Percentiles rank a stretch among this genome's conserved stretches.
These are phyloP conservation scores for Drosophila melanosoma DNA, from an alignment of 2,888 invertebrate genomes.

Conservation along the genomic window DNA sequence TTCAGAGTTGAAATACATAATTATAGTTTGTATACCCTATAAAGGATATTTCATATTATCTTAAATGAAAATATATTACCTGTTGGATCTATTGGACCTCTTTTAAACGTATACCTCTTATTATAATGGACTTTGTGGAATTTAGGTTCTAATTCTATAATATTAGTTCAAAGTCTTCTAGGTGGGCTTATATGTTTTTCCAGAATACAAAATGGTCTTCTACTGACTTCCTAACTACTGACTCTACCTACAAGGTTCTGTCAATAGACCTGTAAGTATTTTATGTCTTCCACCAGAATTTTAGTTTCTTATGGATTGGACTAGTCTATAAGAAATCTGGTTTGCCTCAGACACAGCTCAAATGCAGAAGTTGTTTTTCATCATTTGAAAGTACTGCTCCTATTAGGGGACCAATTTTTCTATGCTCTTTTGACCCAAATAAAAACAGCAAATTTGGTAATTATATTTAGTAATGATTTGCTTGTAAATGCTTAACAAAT, in stretches of 20 bases:
- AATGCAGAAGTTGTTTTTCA: neutral
- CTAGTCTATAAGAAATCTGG: neutral
- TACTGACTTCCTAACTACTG: neutral
- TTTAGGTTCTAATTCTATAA: no score
- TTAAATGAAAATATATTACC: neutral
- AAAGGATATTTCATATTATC: neutral
- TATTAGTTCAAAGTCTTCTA: no score
- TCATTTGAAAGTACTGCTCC: neutral
- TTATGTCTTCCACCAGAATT: neutral
- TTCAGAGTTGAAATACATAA: neutral
- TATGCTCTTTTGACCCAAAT: neutral
- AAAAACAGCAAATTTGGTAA: neutral
- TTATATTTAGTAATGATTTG: slow-evolving; percentile 5
- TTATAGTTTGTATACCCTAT: neutral
- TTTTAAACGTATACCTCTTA: no score
- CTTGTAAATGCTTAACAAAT: slow-evolving; percentile 10
- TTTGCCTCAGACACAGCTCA: no score
- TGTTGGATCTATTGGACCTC: neutral
- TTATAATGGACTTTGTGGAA: no score
- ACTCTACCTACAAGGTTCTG: neutral
- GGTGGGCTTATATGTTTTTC: no score
- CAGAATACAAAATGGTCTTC: no score
- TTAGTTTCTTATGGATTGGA: neutral
- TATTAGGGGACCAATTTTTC: neutral
- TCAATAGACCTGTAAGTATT: neutral